Evolutionary conservation across 2,888 invertebrate species (phyloP).

Genomic region (Chrysolina haemoptera): DNA sequence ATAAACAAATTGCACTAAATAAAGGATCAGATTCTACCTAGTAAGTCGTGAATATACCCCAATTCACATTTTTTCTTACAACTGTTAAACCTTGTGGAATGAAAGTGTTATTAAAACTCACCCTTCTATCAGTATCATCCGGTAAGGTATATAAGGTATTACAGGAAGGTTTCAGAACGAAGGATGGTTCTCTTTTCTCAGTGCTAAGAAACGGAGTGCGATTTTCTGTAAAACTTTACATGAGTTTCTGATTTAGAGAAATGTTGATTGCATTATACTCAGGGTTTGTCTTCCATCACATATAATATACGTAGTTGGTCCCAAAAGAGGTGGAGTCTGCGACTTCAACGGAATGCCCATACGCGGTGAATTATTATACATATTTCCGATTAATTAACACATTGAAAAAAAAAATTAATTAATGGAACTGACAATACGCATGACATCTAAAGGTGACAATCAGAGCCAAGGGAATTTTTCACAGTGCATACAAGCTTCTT

Average conservation of each 20-base stretch:
- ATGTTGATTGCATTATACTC: conserved; percentile 21
- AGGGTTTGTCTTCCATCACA: conserved; percentile 29
- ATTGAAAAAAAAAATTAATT: neutral
- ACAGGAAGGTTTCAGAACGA: conserved; percentile 30
- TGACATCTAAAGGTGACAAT: no score
- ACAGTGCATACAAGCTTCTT: no score
- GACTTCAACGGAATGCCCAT: conserved; percentile 29
- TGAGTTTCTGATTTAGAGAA: neutral
- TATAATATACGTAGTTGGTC: conserved; percentile 42
- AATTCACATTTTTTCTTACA: no score
- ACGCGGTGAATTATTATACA: conserved; percentile 41
- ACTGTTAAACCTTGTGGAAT: no score
- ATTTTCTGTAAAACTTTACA: conserved; percentile 40
- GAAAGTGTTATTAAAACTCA: no score
- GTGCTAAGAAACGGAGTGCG: conserved; percentile 49
- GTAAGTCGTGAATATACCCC: no score
- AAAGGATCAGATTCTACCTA: no score
- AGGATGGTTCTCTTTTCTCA: conserved; percentile 32
- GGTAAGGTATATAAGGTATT: conserved; percentile 37
- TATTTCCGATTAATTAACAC: neutral
- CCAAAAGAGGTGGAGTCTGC: conserved; percentile 37
- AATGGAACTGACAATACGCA: no score
- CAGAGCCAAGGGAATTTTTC: no score
- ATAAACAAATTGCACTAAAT: no score
- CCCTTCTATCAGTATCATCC: conserved; percentile 25